Evolutionary conservation across 2,113 vertebrate species (phyloP), one percentile per base, ranked within the genome.

Genomic region (Centropus bengalensis): DNA sequence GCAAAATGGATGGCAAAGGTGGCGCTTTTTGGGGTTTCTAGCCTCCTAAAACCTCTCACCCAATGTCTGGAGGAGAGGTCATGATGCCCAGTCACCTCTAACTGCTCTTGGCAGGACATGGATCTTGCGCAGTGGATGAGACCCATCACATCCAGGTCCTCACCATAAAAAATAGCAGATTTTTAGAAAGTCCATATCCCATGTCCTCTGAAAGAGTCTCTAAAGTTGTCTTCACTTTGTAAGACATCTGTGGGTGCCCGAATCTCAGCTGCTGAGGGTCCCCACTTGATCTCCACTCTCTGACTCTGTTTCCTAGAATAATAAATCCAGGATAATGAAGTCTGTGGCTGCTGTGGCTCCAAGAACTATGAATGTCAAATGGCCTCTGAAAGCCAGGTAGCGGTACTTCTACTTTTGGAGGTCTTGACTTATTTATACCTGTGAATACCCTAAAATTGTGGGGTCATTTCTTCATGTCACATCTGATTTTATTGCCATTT

Each of bases 41-140:
- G 12, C 55, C 67, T 88, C 21, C 77, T 14, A 3, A 82, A 80
- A 74, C 63, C 59, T 82, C 63, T 87, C 8, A 2, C 45, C 40
- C 4, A 18, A 62, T 60, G 78, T 7, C 51, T 47, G 70, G 36
- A 69, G 32, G 54, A 79, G 67, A 89, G 59, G 62, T 63, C 54
- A 6, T 0, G 0, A 9, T 1, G 45, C 2, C 12, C 0, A 0
- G 8, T 6, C 13, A 22, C 20, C 30, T 55, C 40, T 0, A 2
- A 1, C 7, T 45, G 54, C 38, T 44, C 15, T 82, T 16, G 63
- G 30, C 6, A 14, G 36, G 59, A 30, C 15, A 0, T 0, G 14
- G 47, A 1, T 73, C 30, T 67, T 14, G 30, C 0, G 1, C 19
- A 26, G 26, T 1, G 47, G 69, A 20, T 42, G 17, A 88, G 14